Percentiles rank a stretch among this genome's conserved stretches.
Conservation (phyloP, 2,113 vertebrate species). For the Haemorhous mexicanus region DNA sequence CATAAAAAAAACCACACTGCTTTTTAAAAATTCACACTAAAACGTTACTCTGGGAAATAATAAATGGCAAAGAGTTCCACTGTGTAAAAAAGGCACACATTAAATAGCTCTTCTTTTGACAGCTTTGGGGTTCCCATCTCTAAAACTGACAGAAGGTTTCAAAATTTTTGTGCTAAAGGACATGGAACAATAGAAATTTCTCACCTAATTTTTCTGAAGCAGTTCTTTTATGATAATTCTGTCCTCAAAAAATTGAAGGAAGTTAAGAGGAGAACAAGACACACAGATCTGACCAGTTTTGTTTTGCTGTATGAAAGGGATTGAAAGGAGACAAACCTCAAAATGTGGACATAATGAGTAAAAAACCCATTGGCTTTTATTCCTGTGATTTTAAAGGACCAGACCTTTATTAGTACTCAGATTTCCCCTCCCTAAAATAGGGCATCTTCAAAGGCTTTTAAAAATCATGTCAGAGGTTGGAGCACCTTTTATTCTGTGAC, state of each 20-base stretch:
- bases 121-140: not conserved
- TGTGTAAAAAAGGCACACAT: not conserved
- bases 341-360: not conserved
- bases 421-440: not conserved
- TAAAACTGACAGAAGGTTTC: slow-evolving; percentile 7
- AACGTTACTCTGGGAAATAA: not conserved
- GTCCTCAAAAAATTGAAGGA: not conserved
- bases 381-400: not conserved
- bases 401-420: not conserved
- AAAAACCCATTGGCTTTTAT: not conserved
- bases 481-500: not conserved
- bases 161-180: slow-evolving; percentile 20
- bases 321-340: not conserved
- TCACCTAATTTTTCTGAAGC: slow-evolving; percentile 11
- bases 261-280: not conserved
- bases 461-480: not conserved
- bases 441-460: not conserved
- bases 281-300: not conserved
- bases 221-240: not conserved
- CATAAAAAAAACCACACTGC: not conserved
- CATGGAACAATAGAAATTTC: slow-evolving; percentile 7
- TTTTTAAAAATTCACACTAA: not conserved
- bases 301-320: not conserved
- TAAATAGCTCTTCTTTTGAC: not conserved
- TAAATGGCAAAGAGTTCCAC: not conserved